Evolutionary conservation across 2,888 invertebrate genomes (phyloP).

Genomic region (Dryobotodes eremita): DNA sequence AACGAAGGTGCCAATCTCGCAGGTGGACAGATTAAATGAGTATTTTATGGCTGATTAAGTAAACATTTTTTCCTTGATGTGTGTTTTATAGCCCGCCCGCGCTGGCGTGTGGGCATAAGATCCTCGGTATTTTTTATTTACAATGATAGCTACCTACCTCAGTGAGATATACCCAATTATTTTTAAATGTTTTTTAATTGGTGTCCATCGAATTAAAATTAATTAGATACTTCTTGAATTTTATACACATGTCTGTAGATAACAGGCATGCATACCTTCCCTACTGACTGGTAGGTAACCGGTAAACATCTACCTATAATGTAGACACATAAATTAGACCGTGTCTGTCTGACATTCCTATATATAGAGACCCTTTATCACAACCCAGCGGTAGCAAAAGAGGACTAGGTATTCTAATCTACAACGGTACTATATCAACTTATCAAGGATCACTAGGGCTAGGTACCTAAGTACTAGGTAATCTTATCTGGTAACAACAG

Average conservation of each 20-base stretch:
- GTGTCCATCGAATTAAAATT: constrained; percentile 43
- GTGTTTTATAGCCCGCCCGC: constrained; percentile 66
- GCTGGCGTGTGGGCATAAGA: constrained; percentile 55
- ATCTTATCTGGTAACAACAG: neutral
- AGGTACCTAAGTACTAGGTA: neutral
- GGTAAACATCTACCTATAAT: neutral
- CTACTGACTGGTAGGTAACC: neutral
- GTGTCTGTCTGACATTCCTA: neutral
- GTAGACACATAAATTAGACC: neutral
- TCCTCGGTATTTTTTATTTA: constrained; percentile 31
- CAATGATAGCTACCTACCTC: constrained; percentile 29
- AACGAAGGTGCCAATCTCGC: constrained; percentile 79
- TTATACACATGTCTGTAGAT: constrained; percentile 45
- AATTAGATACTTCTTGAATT: constrained; percentile 46
- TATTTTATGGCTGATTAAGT: constrained; percentile 80
- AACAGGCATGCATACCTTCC: constrained; percentile 17
- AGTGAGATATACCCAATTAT: constrained; percentile 45
- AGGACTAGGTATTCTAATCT: neutral
- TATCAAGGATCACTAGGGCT: neutral
- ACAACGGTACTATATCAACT: neutral
- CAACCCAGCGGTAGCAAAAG: neutral
- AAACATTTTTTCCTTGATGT: constrained; percentile 68
- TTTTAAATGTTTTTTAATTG: constrained; percentile 52
- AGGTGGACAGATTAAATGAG: constrained; percentile 78
- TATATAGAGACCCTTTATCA: neutral